Base-by-base conservation (phyloP, 2,113 vertebrate genomes). In the Rhea pennata region DNA sequence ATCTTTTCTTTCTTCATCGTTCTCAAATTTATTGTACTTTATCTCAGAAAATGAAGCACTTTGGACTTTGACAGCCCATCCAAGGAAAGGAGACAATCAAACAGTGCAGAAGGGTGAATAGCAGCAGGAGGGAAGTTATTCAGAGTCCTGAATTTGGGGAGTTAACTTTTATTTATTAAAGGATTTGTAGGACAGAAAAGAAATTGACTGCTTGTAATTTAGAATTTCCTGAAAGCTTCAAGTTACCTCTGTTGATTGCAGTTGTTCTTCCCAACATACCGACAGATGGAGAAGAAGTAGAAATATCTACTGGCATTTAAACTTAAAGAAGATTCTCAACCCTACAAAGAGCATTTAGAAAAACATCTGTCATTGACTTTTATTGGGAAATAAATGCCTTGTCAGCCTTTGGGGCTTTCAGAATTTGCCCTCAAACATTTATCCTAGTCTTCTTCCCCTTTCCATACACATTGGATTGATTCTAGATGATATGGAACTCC, bases 231-330 rank as follows among this genome's bases (percentile, higher is more conserved):
- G 81, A 40, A 64, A 84, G 33, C 53, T 89, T 36, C 13, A 17
- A 5, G 67, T 40, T 36, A 26, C 31, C 48, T 27, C 10, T 21
- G 21, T 62, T 1, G 66, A 80, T 42, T 16, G 53, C 3, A 31
- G 59, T 20, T 29, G 48, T 23, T 87, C 42, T 56, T 83, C 73
- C 71, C 51, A 22, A 16, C 13, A 0, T 31, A 33, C 27, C 58
- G 53, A 64, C 77, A 64, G 76, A 79, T 59, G 77, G 70, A 58
- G 83, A 92, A 90, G 84, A 66, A 71, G 81, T 42, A 82, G 64
- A 42, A 77, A 26, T 27, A 7, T 11, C 73, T 26, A 2, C 69
- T 50, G 54, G 36, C 3, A 0, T 27, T n/a, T 78, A 3, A 42
- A 29, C 67, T 2, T 9, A 39, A 40, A 40, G 46, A 73, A 48